A percentile compares a stretch with the other conserved stretches of the same genome.
Evolutionary conservation across 2,888 invertebrate genomes (phyloP).

Genomic region (Stratiomys singularior): DNA sequence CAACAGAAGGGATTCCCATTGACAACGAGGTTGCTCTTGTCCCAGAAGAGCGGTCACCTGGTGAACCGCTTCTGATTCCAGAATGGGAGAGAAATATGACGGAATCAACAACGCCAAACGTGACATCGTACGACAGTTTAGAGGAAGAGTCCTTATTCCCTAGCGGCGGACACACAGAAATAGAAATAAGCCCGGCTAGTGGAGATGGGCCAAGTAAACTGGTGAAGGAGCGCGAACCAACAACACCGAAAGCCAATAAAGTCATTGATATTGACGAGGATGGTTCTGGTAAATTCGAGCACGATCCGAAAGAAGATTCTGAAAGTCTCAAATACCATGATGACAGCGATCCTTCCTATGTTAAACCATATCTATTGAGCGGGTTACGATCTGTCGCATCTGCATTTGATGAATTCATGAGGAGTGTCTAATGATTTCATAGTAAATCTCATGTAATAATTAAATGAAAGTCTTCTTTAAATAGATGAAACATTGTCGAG

Average conservation of each 20-base stretch:
- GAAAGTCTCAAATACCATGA: conserved; percentile 60
- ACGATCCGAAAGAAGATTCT: conserved; percentile 61
- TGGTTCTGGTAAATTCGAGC: conserved; percentile 49
- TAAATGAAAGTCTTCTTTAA: background rate
- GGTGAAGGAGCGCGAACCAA: conserved; percentile 55
- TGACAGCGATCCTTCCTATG: conserved; percentile 51
- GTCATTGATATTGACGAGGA: conserved; percentile 57
- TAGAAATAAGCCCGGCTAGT: conserved; percentile 55
- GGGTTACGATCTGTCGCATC: conserved; percentile 1
- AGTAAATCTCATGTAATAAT: background rate
- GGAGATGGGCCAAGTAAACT: conserved; percentile 47
- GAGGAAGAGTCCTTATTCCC: conserved; percentile 48
- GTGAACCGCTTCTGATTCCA: conserved; percentile 49
- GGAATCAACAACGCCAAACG: conserved; percentile 6
- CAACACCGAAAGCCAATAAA: conserved; percentile 57
- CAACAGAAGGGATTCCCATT: conserved; percentile 16
- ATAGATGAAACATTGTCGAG: background rate
- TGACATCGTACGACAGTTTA: conserved; percentile 38
- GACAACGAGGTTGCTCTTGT: conserved; percentile 5
- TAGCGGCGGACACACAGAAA: conserved; percentile 52
- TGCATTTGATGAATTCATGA: conserved; percentile 15
- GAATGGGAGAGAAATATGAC: conserved; percentile 51
- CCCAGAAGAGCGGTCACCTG: conserved; percentile 43
- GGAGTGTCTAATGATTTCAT: background rate
- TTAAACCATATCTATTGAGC: background rate